These are phyloP conservation scores for Poeciliopsis paucimaculata DNA, from an alignment of 2,797 vertebrate species.

Conservation along the genomic window DNA sequence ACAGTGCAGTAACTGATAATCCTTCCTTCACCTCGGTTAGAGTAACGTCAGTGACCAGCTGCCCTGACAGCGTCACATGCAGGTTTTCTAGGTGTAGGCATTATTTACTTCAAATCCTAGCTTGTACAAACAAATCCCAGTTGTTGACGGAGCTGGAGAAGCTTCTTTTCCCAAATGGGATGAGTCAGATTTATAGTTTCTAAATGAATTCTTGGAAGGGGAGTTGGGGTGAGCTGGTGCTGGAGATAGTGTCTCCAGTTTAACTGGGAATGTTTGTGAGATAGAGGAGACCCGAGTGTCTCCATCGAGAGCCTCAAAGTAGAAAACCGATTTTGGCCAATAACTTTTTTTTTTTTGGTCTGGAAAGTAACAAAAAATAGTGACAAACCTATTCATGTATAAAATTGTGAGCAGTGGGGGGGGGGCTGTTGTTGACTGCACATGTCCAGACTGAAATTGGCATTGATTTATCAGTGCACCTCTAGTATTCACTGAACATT, in stretches of 20 bases:
- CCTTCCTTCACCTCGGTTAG: background rate
- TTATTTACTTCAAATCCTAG: background rate
- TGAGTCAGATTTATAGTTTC: background rate
- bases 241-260: background rate
- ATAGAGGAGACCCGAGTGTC: background rate
- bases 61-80: background rate
- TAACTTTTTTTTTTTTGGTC: too few species aligned
- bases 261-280: background rate
- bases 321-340: background rate
- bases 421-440: too few species aligned
- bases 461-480: too few species aligned
- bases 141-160: background rate
- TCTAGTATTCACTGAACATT: background rate
- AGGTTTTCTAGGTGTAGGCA: background rate
- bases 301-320: background rate
- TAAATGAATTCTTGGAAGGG: background rate
- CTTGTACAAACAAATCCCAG: background rate
- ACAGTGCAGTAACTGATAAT: background rate
- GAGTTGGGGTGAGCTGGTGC: background rate
- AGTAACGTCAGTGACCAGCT: background rate
- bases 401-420: too few species aligned
- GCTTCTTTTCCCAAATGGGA: background rate
- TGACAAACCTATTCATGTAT: too few species aligned
- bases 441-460: too few species aligned
- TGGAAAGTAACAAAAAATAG: too few species aligned